Evolutionary conservation across 2,113 vertebrate genomes (phyloP), one percentile per base, ranked within the genome.

Genomic region (Takifugu flavidus): DNA sequence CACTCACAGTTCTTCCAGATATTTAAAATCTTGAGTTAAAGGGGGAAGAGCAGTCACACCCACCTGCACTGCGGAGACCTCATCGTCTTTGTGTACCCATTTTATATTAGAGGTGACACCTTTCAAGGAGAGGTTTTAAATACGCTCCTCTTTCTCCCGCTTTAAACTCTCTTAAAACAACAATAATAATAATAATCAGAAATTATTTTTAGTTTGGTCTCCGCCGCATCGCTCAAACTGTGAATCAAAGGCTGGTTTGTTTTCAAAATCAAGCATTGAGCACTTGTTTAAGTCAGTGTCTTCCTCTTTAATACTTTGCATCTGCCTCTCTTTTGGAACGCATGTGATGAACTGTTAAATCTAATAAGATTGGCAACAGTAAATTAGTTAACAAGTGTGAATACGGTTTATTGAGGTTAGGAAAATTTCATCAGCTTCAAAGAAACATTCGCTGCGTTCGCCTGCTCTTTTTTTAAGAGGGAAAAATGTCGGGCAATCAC

Each of bases 151-250:
- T 62, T 65, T 68, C 49, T 50, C 53, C 51, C 66, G 50, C 64
- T 72, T 12, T 62, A 46, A 61, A 70, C 56, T 66, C 78, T 52
- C 25, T 82, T 78, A 69, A 80, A 85, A 76, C 73, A 79, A 85
- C 70, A 34, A 39, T 10, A 11, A 39, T 20, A 20, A 20, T 20
- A 20, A 20, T 20, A 39, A 80, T 60, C 67, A 72, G 4, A 61
- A 75, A 70, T 82, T 84, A 88, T 86, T 83, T 88, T 83, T 83
- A 86, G 84, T 72, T 72, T 78, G 58, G 28, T 69, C 51, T 62
- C 60, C 28, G 58, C 77, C 78, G 75, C 68, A 67, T 74, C 47
- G 27, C 42, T 20, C 69, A 80, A 68, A 80, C 74, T 52, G 57
- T 56, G 59, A 69, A 79, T 83, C 68, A 83, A 75, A 82, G 70